Base-by-base conservation (phyloP, 2,113 vertebrate genomes). In the Reinhardtius hippoglossoides region DNA sequence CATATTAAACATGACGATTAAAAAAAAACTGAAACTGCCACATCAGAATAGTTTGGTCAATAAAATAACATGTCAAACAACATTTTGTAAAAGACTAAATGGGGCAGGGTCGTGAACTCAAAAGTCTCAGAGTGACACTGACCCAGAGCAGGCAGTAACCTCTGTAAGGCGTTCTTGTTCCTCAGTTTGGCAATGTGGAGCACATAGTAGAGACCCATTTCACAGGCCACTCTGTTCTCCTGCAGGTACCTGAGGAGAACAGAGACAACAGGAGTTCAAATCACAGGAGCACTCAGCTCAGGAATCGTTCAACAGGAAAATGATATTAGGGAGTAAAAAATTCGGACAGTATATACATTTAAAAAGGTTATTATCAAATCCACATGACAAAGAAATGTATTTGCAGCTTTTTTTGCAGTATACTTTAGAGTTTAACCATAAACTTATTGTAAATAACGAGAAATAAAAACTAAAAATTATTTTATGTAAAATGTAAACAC, bases 181-280 rank as follows among this genome's bases (percentile, higher is more conserved):
- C 98, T 95, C 91, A 95, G 95, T 76, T 98, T 98, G 50, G 97
- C 96, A 52, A 99, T 95, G 82, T 99, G 98, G 40, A 99, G 95
- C 2, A 97, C 93, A 0, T 98, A 99, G 86, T 99, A 99, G 0
- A 99, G 95, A 16, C 97, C 98, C 75, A 99, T 95, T 88, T 99
- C 97, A 86, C 97, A 99, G 4, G 98, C 98, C 86, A 98, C 96
- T 65, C 96, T 93, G 93, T 98, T 97, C 72, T 98, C 97, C 92
- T 96, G 96, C 56, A 99, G 86, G 77, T 96, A 98, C 74, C 98
- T 99, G 90, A 67, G 0, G 10, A 62, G 26, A 18, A 24, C 20
- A 50, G 46, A 20, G 46, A 48, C 9, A 50, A 16, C 50, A 78
- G 46, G 56, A 9, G 14, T 10, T 5, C 67, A 10, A 40, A 66